phyloP scores from a whole-genome alignment of 2,888 invertebrate species.

The Dicyrtomina minuta region DNA sequence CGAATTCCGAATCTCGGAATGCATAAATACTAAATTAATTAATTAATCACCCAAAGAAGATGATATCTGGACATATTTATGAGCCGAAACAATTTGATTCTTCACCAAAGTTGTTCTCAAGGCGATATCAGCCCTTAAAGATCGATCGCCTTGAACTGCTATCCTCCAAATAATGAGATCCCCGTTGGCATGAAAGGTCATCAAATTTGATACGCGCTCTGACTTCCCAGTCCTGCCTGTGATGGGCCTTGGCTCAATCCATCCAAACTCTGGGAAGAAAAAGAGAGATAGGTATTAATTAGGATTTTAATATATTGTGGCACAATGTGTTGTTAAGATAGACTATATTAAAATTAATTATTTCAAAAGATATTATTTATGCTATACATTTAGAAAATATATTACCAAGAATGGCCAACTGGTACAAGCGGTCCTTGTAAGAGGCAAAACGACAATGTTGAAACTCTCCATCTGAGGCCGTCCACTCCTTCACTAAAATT shows the following conservation, averaged over 20 bases:
- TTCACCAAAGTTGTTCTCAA: slow-evolving; percentile 5
- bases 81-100: slow-evolving; percentile 10
- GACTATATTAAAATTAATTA: too few relatives aligned
- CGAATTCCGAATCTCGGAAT: neutral
- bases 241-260: slow-evolving; percentile 25
- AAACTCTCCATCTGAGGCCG: neutral
- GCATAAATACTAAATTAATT: neutral
- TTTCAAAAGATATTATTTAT: too few relatives aligned
- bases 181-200: slow-evolving; percentile 33
- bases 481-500: neutral
- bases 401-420: slow-evolving; percentile 30
- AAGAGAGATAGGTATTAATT: neutral
- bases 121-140: neutral
- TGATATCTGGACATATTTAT: slow-evolving; percentile 1
- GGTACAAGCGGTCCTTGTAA: slow-evolving; percentile 29
- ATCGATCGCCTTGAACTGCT: neutral
- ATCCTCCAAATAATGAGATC: slow-evolving; percentile 28
- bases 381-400: neutral
- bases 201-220: slow-evolving; percentile 5
- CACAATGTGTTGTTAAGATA: too few relatives aligned
- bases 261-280: slow-evolving; percentile 31
- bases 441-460: slow-evolving; percentile 7
- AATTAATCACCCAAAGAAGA: neutral
- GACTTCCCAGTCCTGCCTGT: too few relatives aligned
- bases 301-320: too few relatives aligned